Conservation (phyloP, 2,888 invertebrate species). For the Petrolisthes manimaculis region DNA sequence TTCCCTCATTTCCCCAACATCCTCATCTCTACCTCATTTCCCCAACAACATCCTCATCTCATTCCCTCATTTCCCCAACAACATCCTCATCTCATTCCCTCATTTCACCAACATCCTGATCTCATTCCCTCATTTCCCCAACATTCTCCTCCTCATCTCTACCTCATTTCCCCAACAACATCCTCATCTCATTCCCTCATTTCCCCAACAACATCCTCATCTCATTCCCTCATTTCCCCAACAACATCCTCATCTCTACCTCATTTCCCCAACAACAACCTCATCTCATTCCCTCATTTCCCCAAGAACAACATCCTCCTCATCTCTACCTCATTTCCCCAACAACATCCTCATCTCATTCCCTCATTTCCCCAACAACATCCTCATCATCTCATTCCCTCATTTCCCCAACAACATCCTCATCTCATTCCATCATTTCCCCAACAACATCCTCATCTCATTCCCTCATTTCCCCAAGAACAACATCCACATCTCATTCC, state of each 20-base stretch:
- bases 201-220: background rate
- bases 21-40: background rate
- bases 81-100: background rate
- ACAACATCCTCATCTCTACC: too few relatives aligned
- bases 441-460: too few relatives aligned
- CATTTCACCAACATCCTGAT: background rate
- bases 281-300: too few relatives aligned
- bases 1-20: background rate
- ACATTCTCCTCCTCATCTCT: background rate
- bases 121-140: background rate
- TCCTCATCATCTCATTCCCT: background rate
- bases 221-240: background rate
- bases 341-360: background rate
- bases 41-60: background rate
- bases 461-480: too few relatives aligned
- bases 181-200: background rate
- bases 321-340: background rate
- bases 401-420: too few relatives aligned
- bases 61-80: background rate
- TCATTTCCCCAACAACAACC: too few relatives aligned
- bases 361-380: background rate
- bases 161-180: background rate
- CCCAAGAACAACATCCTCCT: too few relatives aligned
- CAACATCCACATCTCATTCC: too few relatives aligned
- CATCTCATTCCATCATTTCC: too few relatives aligned